phyloP scores from a whole-genome alignment of 2,113 vertebrate species.

The Orcinus orca region DNA sequence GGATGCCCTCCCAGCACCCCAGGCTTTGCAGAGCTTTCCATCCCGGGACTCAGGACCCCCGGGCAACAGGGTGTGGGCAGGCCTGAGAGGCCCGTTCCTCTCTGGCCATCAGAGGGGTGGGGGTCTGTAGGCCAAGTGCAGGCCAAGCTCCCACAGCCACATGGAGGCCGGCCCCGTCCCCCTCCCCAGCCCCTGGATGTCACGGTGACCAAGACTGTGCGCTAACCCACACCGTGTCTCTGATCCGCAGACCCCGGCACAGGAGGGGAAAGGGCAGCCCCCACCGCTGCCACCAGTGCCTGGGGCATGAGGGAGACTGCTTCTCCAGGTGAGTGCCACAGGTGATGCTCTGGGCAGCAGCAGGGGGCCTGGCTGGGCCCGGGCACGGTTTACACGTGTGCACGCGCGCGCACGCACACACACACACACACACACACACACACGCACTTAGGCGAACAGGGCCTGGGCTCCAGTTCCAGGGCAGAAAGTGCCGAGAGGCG shows the following conservation, averaged over 20 bases:
- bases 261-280: neutral
- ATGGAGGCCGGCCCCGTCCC: rapidly evolving
- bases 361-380: neutral
- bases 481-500: neutral
- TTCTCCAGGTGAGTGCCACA: constrained; percentile 49
- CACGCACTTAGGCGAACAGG: rapidly evolving
- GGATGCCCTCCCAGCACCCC: neutral
- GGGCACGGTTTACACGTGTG: rapidly evolving
- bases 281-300: rapidly evolving
- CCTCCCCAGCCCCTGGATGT: neutral
- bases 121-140: neutral
- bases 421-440: rapidly evolving
- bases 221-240: neutral
- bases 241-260: neutral
- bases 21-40: neutral
- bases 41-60: neutral
- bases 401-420: rapidly evolving
- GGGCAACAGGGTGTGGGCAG: neutral
- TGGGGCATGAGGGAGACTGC: neutral
- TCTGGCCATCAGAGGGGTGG: rapidly evolving
- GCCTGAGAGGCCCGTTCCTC: rapidly evolving
- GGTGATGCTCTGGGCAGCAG: too few relatives aligned
- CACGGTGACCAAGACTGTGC: too few relatives aligned
- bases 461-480: rapidly evolving
- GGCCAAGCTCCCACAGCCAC: neutral